Conservation (phyloP, 1,140 invertebrate species). For the Asbolus verrucosus region DNA sequence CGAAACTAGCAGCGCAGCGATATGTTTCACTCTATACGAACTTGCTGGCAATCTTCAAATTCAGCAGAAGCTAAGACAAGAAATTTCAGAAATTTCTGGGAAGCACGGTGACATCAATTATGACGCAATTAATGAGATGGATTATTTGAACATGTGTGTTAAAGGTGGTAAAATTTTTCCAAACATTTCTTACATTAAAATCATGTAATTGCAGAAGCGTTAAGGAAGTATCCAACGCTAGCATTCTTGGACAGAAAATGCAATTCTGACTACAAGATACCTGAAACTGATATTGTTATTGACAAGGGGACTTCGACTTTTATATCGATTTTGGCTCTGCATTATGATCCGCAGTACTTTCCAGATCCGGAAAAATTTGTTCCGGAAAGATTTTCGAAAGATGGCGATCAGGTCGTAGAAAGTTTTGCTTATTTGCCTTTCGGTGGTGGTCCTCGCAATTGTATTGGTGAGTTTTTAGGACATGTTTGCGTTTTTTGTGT, state of each 20-base stretch:
- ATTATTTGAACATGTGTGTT: constrained; percentile 67
- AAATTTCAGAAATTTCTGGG: constrained; percentile 55
- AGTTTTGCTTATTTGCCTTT: constrained; percentile 69
- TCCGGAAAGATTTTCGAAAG: constrained; percentile 72
- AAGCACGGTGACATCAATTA: constrained; percentile 60
- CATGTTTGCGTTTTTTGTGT: background rate
- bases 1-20: constrained; percentile 74
- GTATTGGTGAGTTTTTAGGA: constrained; percentile 66
- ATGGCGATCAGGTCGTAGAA: constrained; percentile 56
- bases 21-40: constrained; percentile 75
- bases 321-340: constrained; percentile 62
- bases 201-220: constrained; percentile 45
- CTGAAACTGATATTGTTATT: constrained; percentile 51
- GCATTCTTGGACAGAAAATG: constrained; percentile 61
- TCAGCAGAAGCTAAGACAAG: constrained; percentile 67
- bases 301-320: constrained; percentile 56
- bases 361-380: constrained; percentile 73
- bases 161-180: constrained; percentile 55
- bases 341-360: constrained; percentile 68
- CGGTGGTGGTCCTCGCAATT: constrained; percentile 72
- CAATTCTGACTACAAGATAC: constrained; percentile 63
- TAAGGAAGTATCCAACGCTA: constrained; percentile 49
- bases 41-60: constrained; percentile 69
- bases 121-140: constrained; percentile 63
- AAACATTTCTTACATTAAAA: background rate